phyloP scores from a whole-genome alignment of 92 coral and sea anemone genomes.

The Epizoanthus rinbou region DNA sequence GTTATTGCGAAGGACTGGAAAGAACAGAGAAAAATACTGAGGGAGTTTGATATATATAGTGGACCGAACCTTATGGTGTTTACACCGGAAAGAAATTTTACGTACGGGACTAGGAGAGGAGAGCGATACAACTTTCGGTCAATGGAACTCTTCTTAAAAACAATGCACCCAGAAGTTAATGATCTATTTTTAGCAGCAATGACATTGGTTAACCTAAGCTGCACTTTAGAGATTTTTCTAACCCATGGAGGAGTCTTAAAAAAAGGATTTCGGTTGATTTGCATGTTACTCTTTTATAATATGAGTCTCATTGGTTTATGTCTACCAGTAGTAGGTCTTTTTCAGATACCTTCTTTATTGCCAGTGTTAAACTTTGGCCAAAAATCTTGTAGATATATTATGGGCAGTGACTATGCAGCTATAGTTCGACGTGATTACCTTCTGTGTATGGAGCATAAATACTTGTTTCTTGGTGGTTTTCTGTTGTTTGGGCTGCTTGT shows the following conservation, averaged over 20 bases:
- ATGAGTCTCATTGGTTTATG: conserved; percentile 81
- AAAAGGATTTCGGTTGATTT: conserved; percentile 67
- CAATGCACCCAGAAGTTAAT: conserved; percentile 94
- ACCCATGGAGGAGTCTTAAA: conserved; percentile 89
- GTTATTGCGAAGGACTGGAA: conserved; percentile 60
- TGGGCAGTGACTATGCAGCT: conserved; percentile 82
- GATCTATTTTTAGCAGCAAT: conserved; percentile 82
- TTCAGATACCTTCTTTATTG: conserved; percentile 75
- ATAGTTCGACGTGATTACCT: conserved; percentile 67
- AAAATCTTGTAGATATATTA: conserved; percentile 73
- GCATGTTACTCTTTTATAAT: conserved; percentile 77
- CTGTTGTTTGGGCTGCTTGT: conserved; percentile 65
- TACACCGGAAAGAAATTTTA: conserved; percentile 84
- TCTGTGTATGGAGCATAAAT: conserved; percentile 53
- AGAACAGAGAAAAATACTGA: conserved; percentile 58
- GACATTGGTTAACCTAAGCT: conserved; percentile 72
- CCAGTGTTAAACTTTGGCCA: conserved; percentile 72
- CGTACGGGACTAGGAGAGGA: conserved; percentile 84
- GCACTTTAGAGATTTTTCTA: conserved; percentile 79
- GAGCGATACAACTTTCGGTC: conserved; percentile 70
- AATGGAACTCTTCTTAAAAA: conserved; percentile 79
- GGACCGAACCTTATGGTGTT: conserved; percentile 80
- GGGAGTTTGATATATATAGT: conserved; percentile 63
- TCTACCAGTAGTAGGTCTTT: conserved; percentile 77
- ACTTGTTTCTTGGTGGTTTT: conserved; percentile 64